Conservation (phyloP, 2,113 vertebrate species). For the Patagioenas fasciata region DNA sequence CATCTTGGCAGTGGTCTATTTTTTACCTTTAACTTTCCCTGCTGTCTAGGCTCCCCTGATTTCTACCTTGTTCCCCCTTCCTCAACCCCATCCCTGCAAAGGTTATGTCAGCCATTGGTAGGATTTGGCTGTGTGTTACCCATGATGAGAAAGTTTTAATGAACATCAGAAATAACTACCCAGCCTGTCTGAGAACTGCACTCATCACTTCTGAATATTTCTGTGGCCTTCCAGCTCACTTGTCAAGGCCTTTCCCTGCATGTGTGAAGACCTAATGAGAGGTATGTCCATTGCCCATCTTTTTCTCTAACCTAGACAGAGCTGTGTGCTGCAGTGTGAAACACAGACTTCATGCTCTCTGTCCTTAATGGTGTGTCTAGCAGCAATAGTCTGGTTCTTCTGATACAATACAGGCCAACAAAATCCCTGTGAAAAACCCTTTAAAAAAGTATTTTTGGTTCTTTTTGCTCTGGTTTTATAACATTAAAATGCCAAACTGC, state of each 20-base stretch:
- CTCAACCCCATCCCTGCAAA: not conserved
- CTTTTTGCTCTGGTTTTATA: not conserved
- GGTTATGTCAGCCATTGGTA: not conserved
- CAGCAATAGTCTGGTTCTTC: rapidly evolving
- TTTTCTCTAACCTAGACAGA: not conserved
- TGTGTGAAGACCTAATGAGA: not conserved
- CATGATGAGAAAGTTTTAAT: not conserved
- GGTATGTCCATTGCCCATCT: not conserved
- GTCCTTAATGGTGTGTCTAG: not conserved
- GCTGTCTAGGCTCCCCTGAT: not conserved
- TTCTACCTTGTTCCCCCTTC: not conserved
- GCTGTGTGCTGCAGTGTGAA: not conserved
- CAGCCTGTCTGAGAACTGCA: not conserved
- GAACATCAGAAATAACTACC: not conserved
- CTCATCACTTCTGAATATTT: not conserved
- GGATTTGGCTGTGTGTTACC: not conserved
- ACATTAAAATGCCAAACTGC: not conserved
- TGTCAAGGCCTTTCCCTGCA: not conserved
- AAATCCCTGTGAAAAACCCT: not conserved
- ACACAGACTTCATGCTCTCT: not conserved
- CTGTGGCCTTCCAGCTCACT: not conserved
- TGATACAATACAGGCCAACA: not conserved
- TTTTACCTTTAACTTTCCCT: not conserved
- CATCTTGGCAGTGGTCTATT: not conserved
- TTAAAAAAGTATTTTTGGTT: not conserved